Evolutionary conservation across 2,113 vertebrate species (phyloP).

Genomic region (Romanogobio albipinnatus): DNA sequence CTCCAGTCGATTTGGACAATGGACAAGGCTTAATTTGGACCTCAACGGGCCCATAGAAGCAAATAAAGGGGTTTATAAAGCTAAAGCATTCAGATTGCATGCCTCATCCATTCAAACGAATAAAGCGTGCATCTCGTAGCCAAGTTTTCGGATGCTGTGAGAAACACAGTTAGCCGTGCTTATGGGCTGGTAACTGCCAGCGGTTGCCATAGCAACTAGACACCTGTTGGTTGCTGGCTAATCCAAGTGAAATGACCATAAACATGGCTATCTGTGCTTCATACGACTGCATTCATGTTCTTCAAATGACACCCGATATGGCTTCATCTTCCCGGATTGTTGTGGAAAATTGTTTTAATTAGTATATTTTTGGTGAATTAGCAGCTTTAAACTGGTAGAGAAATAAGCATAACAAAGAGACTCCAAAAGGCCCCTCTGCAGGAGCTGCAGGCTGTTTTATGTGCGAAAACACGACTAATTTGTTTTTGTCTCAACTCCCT

Average conservation of each 20-base stretch:
- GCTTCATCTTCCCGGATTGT: background rate
- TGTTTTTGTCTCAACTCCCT: slow-evolving; percentile 31
- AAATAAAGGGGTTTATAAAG: slow-evolving; percentile 4
- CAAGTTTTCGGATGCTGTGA: slow-evolving; percentile 30
- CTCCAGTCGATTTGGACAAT: slow-evolving; percentile 16
- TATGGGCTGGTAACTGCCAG: slow-evolving; percentile 35
- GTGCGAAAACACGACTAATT: background rate
- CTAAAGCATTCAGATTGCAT: slow-evolving; percentile 19
- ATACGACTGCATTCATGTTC: background rate
- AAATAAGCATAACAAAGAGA: slow-evolving; percentile 19
- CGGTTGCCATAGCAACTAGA: slow-evolving; percentile 29
- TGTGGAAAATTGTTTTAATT: slow-evolving; percentile 19
- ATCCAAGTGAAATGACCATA: slow-evolving; percentile 35
- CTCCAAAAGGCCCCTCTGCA: background rate
- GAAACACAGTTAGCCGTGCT: slow-evolving; percentile 38
- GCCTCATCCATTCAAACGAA: background rate
- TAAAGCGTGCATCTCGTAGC: background rate
- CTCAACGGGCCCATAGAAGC: background rate
- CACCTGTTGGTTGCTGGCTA: slow-evolving; percentile 43
- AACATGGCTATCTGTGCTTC: slow-evolving; percentile 30
- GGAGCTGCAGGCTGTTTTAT: background rate
- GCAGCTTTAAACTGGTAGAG: background rate
- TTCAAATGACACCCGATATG: background rate
- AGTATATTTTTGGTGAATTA: slow-evolving; percentile 19
- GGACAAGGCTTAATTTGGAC: background rate